These are phyloP conservation scores for Arion vulgaris DNA, from an alignment of 1,140 invertebrate species.

Conservation along the genomic window DNA sequence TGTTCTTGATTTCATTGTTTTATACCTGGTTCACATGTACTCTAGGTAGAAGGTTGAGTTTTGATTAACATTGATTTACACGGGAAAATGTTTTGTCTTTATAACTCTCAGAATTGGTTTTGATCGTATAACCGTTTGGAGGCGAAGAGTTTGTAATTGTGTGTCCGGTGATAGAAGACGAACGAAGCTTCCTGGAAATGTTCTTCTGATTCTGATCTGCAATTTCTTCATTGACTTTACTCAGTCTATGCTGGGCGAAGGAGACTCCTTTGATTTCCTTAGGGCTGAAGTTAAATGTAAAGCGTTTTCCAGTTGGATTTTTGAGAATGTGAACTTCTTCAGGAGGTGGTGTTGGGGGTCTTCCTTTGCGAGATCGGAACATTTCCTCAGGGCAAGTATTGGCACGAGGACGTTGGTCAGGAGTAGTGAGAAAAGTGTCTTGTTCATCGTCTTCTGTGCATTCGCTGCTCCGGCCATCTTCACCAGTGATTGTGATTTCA, in stretches of 20 bases:
- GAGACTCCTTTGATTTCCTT: constrained; percentile 24
- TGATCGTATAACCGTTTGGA: background rate
- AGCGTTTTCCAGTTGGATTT: constrained; percentile 6
- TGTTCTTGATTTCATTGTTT: no score
- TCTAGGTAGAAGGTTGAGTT: background rate
- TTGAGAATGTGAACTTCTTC: background rate
- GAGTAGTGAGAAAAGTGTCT: background rate
- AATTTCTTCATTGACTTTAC: constrained; percentile 25
- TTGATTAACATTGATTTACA: no score
- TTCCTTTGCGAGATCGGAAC: constrained; percentile 22
- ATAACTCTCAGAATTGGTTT: background rate
- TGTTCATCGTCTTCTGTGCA: background rate
- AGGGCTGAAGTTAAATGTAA: constrained; percentile 16
- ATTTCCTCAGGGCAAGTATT: constrained; percentile 37
- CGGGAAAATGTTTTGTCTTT: background rate
- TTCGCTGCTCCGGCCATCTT: constrained; percentile 6
- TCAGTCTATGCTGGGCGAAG: constrained; percentile 23
- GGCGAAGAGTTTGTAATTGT: background rate
- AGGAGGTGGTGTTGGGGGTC: constrained; percentile 28
- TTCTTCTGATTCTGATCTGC: background rate
- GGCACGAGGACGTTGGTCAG: background rate
- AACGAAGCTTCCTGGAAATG: background rate
- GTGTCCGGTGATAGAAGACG: background rate
- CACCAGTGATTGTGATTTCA: constrained; percentile 26
- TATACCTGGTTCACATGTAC: background rate